These are phyloP conservation scores for Pseudachorutes palmiensis DNA, from an alignment of 1,140 invertebrate genomes.

Conservation along the genomic window DNA sequence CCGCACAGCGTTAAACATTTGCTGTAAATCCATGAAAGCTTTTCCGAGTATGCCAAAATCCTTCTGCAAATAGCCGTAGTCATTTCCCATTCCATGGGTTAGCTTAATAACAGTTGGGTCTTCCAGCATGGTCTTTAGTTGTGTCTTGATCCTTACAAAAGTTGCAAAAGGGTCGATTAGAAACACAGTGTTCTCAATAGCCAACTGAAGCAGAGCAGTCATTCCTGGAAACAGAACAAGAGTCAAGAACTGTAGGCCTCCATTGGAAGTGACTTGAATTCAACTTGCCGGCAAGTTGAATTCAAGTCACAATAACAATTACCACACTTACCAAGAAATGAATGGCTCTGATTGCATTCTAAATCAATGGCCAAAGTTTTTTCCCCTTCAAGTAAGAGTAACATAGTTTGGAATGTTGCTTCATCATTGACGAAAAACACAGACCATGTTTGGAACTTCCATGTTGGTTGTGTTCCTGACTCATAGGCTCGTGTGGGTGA, in stretches of 20 bases:
- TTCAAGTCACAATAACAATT: neutral
- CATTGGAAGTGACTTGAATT: neutral
- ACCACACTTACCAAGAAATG: neutral
- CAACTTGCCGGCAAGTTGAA: neutral
- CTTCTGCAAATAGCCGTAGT: neutral
- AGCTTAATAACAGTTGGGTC: neutral
- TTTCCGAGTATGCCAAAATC: neutral
- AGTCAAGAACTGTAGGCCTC: neutral
- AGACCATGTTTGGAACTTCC: neutral
- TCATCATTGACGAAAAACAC: neutral
- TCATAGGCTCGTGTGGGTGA: neutral
- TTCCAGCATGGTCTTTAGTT: neutral
- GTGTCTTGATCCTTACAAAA: neutral
- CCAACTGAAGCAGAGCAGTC: neutral
- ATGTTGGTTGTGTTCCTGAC: neutral
- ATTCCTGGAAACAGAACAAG: neutral
- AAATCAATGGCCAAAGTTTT: neutral
- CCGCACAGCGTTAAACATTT: neutral
- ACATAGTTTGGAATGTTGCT: neutral
- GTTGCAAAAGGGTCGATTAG: neutral
- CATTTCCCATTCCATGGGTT: neutral
- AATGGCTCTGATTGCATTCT: neutral
- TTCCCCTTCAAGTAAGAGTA: neutral
- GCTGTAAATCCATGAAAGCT: neutral
- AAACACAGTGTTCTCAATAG: neutral